These are phyloP conservation scores for Rhagophthalmus giganteus DNA, from an alignment of 2,888 invertebrate genomes.

Conservation along the genomic window DNA sequence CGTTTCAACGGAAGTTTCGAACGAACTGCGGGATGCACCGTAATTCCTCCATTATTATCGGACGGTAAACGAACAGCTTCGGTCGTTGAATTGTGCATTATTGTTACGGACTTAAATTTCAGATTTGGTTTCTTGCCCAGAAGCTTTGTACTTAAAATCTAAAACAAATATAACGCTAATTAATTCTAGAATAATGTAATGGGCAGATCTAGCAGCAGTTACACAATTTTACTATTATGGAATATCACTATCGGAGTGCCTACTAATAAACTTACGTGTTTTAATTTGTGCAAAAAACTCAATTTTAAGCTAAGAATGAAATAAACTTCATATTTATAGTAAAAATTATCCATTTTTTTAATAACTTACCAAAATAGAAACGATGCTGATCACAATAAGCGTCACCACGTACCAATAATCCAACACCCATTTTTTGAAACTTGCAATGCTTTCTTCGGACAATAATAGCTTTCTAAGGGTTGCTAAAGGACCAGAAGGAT, in stretches of 20 bases:
- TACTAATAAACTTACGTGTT: not conserved
- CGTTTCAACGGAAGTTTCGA: conserved; percentile 86
- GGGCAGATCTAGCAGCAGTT: too few relatives aligned
- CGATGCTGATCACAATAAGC: conserved; percentile 71
- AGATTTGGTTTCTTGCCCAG: conserved; percentile 78
- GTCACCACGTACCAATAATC: conserved; percentile 91
- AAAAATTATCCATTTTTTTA: not conserved
- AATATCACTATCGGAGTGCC: not conserved
- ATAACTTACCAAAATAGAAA: conserved; percentile 78
- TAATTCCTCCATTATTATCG: conserved; percentile 68
- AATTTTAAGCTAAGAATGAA: conserved; percentile 32
- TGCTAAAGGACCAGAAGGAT: conserved; percentile 90
- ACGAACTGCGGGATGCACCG: conserved; percentile 84
- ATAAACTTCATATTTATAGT: conserved; percentile 1
- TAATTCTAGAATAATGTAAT: conserved; percentile 1
- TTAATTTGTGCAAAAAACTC: conserved; percentile 5
- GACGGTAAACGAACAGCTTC: conserved; percentile 82
- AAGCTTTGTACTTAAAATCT: conserved; percentile 80
- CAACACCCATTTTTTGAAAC: conserved; percentile 83
- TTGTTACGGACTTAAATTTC: conserved; percentile 84
- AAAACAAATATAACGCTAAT: conserved; percentile 37
- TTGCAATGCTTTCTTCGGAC: conserved; percentile 87
- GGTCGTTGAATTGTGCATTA: conserved; percentile 87
- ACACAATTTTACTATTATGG: not conserved
- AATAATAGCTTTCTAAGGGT: conserved; percentile 83